Conservation (phyloP, 1,140 invertebrate genomes). For the Kradibia gibbosae region DNA sequence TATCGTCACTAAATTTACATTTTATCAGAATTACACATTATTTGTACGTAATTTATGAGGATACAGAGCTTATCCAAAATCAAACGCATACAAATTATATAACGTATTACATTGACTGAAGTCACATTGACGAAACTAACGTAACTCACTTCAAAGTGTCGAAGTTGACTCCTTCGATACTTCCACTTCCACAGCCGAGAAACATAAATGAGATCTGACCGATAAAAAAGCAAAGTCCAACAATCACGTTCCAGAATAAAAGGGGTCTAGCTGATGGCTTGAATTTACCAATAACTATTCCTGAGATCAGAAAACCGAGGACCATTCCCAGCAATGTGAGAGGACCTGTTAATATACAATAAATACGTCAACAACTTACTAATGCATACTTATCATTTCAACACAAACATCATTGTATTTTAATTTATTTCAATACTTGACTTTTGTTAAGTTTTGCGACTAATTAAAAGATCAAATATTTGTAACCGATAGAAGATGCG, state of each 20-base stretch:
- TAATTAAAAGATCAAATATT: too few relatives aligned
- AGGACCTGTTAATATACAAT: constrained; percentile 68
- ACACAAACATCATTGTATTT: too few relatives aligned
- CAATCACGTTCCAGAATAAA: constrained; percentile 78
- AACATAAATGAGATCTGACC: constrained; percentile 74
- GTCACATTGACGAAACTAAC: constrained; percentile 3
- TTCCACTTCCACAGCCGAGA: constrained; percentile 73
- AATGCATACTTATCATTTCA: too few relatives aligned
- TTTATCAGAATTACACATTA: too few relatives aligned
- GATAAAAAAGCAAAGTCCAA: constrained; percentile 73
- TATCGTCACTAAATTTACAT: too few relatives aligned
- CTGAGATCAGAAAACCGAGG: constrained; percentile 77
- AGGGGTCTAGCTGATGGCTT: constrained; percentile 76
- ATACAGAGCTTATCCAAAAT: too few relatives aligned
- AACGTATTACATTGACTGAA: too few relatives aligned
- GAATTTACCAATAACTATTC: constrained; percentile 76
- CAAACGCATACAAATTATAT: too few relatives aligned
- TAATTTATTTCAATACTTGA: too few relatives aligned
- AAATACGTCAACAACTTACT: background rate
- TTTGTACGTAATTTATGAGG: too few relatives aligned
- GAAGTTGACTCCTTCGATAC: constrained; percentile 66
- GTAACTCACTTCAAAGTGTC: constrained; percentile 67
- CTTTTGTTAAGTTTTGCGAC: too few relatives aligned
- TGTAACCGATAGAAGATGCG: too few relatives aligned
- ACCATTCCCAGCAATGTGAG: constrained; percentile 75